Evolutionary conservation across 2,113 vertebrate genomes (phyloP).

Genomic region (Dromas ardeola): DNA sequence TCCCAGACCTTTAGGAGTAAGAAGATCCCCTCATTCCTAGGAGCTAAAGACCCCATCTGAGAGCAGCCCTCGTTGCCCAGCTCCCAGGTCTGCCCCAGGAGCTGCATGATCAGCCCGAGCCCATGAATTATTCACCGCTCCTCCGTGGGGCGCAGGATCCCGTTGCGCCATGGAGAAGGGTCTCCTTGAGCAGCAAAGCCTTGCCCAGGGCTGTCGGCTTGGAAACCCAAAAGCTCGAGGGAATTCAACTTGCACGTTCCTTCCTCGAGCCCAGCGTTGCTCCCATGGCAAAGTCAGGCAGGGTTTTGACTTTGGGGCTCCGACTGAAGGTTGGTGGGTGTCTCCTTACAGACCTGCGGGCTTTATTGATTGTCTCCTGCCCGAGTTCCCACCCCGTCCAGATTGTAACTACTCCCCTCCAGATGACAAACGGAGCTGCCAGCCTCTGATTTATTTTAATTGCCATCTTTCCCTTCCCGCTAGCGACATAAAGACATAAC

Average conservation of each 20-base stretch:
- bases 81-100: background rate
- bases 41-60: background rate
- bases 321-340: background rate
- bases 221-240: background rate
- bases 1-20: background rate
- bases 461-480: background rate
- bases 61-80: accelerated
- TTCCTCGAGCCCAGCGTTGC: background rate
- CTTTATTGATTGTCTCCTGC: constrained; percentile 37
- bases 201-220: background rate
- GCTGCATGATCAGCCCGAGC: background rate
- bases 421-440: background rate
- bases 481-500: accelerated
- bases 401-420: background rate
- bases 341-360: constrained; percentile 6
- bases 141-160: background rate
- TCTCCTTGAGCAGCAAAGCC: constrained; percentile 24
- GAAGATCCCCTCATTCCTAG: background rate
- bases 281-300: accelerated
- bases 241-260: accelerated
- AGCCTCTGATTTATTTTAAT: constrained; percentile 17
- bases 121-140: background rate
- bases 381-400: background rate
- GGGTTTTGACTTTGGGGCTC: constrained; percentile 6
- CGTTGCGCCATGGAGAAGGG: background rate